These are phyloP conservation scores for Casuarius casuarius DNA, from an alignment of 2,113 vertebrate species.

Conservation along the genomic window DNA sequence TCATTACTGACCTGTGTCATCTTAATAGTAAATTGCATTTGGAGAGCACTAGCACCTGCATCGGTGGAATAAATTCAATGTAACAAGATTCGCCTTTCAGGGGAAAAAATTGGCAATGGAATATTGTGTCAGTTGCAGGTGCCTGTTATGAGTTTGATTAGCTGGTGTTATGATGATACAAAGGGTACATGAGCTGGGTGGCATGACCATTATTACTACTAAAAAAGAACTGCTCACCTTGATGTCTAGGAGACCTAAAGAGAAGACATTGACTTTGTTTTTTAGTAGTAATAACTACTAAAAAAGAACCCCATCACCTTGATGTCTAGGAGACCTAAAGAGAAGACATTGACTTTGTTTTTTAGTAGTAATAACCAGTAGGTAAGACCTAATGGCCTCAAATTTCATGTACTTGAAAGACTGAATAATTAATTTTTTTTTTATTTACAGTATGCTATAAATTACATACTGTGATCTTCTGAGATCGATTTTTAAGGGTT, in stretches of 20 bases:
- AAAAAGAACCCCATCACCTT: neutral
- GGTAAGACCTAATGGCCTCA: neutral
- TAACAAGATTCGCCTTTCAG: neutral
- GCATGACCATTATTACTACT: neutral
- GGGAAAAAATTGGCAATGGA: neutral
- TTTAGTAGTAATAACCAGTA: neutral
- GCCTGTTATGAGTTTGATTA: neutral
- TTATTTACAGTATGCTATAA: neutral
- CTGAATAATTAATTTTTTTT: neutral
- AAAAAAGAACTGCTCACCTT: neutral
- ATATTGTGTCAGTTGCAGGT: neutral
- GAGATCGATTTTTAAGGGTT: neutral
- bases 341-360: neutral
- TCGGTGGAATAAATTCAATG: neutral
- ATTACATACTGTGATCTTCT: neutral
- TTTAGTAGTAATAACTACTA: neutral
- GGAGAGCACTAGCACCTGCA: neutral
- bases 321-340: neutral
- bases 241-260: neutral
- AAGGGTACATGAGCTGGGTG: neutral
- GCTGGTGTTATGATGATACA: neutral
- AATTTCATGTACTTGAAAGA: neutral
- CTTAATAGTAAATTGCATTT: neutral
- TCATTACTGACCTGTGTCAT: neutral
- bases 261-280: neutral